Percentiles rank a stretch among this genome's conserved stretches.
Conservation (phyloP, 2,113 vertebrate genomes). For the Gracilinanus agilis region DNA sequence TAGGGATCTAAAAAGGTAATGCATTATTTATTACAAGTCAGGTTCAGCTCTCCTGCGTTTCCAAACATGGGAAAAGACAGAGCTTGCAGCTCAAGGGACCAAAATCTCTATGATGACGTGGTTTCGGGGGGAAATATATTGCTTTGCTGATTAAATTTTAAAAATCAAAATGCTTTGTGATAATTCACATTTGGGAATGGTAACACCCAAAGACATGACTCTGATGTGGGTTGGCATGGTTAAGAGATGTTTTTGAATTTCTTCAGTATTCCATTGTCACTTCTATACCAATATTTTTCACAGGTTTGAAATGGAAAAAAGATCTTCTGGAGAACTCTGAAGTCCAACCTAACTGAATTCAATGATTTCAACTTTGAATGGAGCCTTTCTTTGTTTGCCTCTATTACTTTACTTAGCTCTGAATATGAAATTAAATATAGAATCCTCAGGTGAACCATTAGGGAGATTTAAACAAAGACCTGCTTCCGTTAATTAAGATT, state of each 20-base stretch:
- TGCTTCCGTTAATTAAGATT: neutral
- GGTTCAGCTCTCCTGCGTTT: neutral
- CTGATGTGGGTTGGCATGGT: neutral
- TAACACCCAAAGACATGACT: neutral
- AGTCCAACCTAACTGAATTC: neutral
- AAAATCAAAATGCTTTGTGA: neutral
- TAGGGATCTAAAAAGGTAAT: constrained; percentile 27
- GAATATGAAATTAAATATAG: neutral
- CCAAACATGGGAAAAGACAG: neutral
- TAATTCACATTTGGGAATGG: constrained; percentile 3
- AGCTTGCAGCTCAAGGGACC: neutral
- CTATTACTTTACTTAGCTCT: neutral
- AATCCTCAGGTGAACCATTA: neutral
- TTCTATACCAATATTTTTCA: constrained; percentile 28
- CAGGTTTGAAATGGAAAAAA: constrained; percentile 24
- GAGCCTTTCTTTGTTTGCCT: neutral
- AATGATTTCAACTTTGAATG: constrained; percentile 11
- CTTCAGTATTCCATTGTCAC: constrained; percentile 15
- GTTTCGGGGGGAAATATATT: constrained; percentile 6
- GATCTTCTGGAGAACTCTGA: neutral
- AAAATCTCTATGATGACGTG: neutral
- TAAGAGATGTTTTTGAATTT: constrained; percentile 23
- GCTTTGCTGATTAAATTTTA: constrained; percentile 45
- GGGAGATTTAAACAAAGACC: neutral
- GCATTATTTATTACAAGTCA: constrained; percentile 21